Percentiles rank a stretch among this genome's conserved stretches.
Conservation (phyloP, 2,888 invertebrate genomes). For the Micropterix aruncella region DNA sequence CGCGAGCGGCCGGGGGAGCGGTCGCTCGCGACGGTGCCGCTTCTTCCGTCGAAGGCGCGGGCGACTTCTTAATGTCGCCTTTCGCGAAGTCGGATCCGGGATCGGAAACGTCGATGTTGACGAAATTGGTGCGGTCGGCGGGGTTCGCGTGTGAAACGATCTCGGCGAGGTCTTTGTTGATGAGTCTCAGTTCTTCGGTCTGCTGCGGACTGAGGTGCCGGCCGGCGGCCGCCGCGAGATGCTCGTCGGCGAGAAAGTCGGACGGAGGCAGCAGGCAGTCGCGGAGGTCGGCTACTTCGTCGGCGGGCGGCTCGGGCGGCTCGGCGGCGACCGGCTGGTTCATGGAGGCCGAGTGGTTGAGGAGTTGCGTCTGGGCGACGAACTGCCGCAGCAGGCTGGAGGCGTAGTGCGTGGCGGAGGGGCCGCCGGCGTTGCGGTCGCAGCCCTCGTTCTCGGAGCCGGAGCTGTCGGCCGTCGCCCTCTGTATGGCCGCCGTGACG, state of each 20-base stretch:
- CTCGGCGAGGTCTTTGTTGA: slow-evolving; percentile 36
- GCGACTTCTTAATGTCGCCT: slow-evolving; percentile 32
- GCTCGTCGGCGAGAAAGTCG: slow-evolving; percentile 26
- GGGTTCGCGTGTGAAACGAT: slow-evolving; percentile 29
- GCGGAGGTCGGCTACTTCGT: slow-evolving; percentile 23
- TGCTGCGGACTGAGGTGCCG: slow-evolving; percentile 28
- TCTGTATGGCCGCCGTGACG: slow-evolving; percentile 63
- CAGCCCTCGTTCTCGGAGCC: slow-evolving; percentile 58
- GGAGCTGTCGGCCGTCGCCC: slow-evolving; percentile 52
- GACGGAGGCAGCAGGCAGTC: slow-evolving; percentile 27
- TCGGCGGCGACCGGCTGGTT: slow-evolving; percentile 21
- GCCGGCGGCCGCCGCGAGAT: slow-evolving; percentile 12
- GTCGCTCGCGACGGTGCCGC: slow-evolving; percentile 20
- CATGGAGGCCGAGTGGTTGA: slow-evolving; percentile 36
- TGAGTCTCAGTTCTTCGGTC: slow-evolving; percentile 34
- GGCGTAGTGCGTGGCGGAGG: slow-evolving; percentile 47
- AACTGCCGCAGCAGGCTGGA: slow-evolving; percentile 68
- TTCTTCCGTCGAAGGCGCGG: slow-evolving; percentile 21
- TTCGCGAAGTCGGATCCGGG: slow-evolving; percentile 26
- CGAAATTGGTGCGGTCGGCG: slow-evolving; percentile 34
- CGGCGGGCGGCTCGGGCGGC: slow-evolving; percentile 20
- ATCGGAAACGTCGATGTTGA: slow-evolving; percentile 29
- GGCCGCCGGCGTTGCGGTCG: slow-evolving; percentile 36
- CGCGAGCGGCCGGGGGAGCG: slow-evolving; percentile 36
- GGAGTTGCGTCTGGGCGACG: slow-evolving; percentile 61